phyloP scores from a whole-genome alignment of 1,140 invertebrate genomes.

The Hycleus phaleratus region DNA sequence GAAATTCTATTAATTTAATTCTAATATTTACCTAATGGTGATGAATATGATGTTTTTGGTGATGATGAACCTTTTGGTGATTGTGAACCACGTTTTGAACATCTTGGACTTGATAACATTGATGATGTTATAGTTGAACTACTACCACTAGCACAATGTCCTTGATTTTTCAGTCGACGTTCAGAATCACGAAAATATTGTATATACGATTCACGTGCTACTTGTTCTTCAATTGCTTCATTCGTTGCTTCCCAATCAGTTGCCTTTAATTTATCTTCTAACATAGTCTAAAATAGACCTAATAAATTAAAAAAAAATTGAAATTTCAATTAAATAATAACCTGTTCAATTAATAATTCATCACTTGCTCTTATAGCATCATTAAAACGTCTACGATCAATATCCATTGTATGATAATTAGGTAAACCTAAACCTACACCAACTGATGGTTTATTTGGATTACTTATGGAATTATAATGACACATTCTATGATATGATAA shows the following conservation, averaged over 20 bases:
- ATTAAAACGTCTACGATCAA: constrained; percentile 65
- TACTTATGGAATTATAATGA: constrained; percentile 88
- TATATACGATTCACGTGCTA: constrained; percentile 81
- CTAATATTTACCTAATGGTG: constrained; percentile 20
- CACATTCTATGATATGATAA: constrained; percentile 84
- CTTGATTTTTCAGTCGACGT: constrained; percentile 31
- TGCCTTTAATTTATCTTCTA: constrained; percentile 85
- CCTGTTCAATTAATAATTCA: constrained; percentile 78
- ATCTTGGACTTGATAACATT: constrained; percentile 32
- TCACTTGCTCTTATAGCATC: constrained; percentile 79
- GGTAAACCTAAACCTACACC: constrained; percentile 84
- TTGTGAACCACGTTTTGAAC: constrained; percentile 31
- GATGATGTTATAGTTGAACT: constrained; percentile 39
- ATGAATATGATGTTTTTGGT: constrained; percentile 27
- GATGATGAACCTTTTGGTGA: constrained; percentile 35
- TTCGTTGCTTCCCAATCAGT: constrained; percentile 93
- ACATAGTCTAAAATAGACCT: constrained; percentile 61
- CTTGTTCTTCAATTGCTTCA: constrained; percentile 86
- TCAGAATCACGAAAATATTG: constrained; percentile 52
- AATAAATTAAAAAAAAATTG: constrained; percentile 17
- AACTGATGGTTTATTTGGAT: constrained; percentile 79
- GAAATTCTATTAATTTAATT: neutral
- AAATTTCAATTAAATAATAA: constrained; percentile 24
- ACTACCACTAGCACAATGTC: constrained; percentile 32
- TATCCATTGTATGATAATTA: constrained; percentile 70